Base-by-base conservation (phyloP, 2,888 invertebrate genomes). In the Melieria picta region DNA sequence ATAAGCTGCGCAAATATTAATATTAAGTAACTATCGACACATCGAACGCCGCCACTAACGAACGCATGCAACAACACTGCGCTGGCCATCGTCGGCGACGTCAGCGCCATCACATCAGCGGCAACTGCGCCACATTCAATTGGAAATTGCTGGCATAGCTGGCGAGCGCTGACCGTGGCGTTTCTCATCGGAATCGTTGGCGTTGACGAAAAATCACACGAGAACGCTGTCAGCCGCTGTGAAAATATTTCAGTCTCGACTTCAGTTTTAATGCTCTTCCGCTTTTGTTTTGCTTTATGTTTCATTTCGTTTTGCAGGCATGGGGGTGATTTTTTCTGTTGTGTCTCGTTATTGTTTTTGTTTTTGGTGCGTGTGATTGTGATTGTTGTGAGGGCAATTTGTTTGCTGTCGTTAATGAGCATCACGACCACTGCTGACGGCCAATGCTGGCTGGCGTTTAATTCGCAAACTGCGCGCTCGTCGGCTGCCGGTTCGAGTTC, bases 191-290 rank as follows among this genome's bases (percentile, higher is more conserved):
- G 71, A 74, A 74, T 69, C 74, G 64, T 13, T 69, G 46, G 72
- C 71, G 69, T 71, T 71, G 73, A 68, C 72, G 65, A 77, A 79
- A 80, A 77, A 82, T 83, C 83, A 83, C 83, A 83, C 83, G 83
- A 82, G 83, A 83, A 84, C 80, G 64, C 69, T 69, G 75, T 70
- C 82, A 82, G 80, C 79, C 80, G 77, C 66, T 75, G 74, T 71
- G 74, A 74, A 73, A 77, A 77, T 79, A 81, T 81, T 77, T 77
- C 76, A 79, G 71, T 78, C 30, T 30, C 30, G 30, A 2, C 30
- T 30, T 30, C 30, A 30, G 30, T 30, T 30, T 30, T 30, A 30
- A 30, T 30, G 30, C 30, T 30, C 30, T 30, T 30, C 30, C 30
- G 30, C 30, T 30, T 30, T 30, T 82, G 77, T 77, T 80, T 80